Evolutionary conservation across 2,797 vertebrate genomes (phyloP).

Genomic region (Champsocephalus gunnari): DNA sequence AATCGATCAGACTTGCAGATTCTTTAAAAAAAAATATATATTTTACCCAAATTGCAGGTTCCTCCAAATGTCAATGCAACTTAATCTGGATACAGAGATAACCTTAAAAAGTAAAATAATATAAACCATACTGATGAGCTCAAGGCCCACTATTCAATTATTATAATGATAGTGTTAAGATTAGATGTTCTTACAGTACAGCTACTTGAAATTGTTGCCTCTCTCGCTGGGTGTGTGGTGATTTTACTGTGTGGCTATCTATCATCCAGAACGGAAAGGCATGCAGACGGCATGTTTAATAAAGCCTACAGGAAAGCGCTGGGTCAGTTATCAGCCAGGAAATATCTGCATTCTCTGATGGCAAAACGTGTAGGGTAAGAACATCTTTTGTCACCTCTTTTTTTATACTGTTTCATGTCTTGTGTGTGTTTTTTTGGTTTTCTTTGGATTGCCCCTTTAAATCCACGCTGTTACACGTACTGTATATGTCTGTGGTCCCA

Average conservation of each 20-base stretch:
- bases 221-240: slow-evolving; percentile 73
- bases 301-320: slow-evolving; percentile 96
- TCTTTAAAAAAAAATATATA: background rate
- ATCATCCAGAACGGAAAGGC: slow-evolving; percentile 88
- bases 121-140: background rate
- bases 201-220: slow-evolving; percentile 68
- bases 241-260: slow-evolving; percentile 81
- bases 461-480: slow-evolving; percentile 57
- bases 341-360: slow-evolving; percentile 95
- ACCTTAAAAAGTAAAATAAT: background rate
- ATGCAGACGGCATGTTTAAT: slow-evolving; percentile 95
- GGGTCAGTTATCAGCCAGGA: slow-evolving; percentile 93
- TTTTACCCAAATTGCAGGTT: background rate
- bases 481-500: slow-evolving; percentile 59
- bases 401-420: slow-evolving; percentile 55
- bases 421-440: slow-evolving; percentile 53
- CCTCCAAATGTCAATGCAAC: background rate
- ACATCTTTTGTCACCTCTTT: slow-evolving; percentile 58
- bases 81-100: background rate
- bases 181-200: slow-evolving; percentile 45
- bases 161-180: background rate
- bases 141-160: background rate
- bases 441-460: slow-evolving; percentile 49
- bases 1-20: background rate
- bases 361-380: slow-evolving; percentile 96